A percentile compares a stretch with the other conserved stretches of the same genome.
Evolutionary conservation across 2,888 invertebrate genomes (phyloP).

Genomic region (Cordilura impudica): DNA sequence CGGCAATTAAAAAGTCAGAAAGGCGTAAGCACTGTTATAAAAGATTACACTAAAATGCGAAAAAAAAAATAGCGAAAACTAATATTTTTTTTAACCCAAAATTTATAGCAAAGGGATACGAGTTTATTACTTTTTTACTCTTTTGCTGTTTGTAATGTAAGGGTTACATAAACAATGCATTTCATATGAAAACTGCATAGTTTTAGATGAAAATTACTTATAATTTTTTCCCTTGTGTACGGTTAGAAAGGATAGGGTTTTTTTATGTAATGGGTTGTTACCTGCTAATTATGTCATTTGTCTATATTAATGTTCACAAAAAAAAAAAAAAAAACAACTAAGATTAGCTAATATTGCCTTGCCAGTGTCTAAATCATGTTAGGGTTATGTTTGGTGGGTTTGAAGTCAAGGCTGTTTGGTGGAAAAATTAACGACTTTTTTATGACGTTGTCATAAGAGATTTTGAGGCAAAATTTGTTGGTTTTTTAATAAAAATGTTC

Average conservation of each 20-base stretch:
- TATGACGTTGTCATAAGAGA: neutral
- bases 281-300: constrained; percentile 53
- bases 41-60: constrained; percentile 23
- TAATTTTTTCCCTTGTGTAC: constrained; percentile 14
- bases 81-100: constrained; percentile 18
- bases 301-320: neutral
- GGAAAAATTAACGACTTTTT: neutral
- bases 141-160: constrained; percentile 17
- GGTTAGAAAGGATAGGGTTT: constrained; percentile 35
- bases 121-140: neutral
- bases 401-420: neutral
- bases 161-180: constrained; percentile 42
- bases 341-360: neutral
- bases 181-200: constrained; percentile 33
- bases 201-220: constrained; percentile 7
- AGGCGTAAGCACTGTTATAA: constrained; percentile 24
- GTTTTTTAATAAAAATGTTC: constrained; percentile 36
- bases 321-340: neutral
- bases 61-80: constrained; percentile 32
- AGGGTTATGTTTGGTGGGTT: constrained; percentile 5
- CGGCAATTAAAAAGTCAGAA: constrained; percentile 37
- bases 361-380: neutral
- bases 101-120: neutral
- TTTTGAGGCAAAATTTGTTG: constrained; percentile 32
- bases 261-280: constrained; percentile 32